Percentiles rank a stretch among this genome's conserved stretches.
phyloP scores from a whole-genome alignment of 1,140 invertebrate genomes.

The Hermetia illucens region DNA sequence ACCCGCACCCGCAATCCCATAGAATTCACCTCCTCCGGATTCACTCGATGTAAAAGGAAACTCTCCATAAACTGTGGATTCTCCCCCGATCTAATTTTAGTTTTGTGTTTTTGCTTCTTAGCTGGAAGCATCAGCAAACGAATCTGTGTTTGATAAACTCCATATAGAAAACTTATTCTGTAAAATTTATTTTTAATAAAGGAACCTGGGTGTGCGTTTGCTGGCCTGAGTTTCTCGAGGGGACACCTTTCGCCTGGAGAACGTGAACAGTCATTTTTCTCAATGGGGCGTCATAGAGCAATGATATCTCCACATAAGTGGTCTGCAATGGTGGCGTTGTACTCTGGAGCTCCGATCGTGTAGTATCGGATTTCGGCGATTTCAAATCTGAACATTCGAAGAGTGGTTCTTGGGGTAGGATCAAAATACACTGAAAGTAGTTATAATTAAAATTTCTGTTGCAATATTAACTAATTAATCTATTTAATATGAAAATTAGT shows the following conservation, averaged over 20 bases:
- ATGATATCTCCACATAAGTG: constrained; percentile 56
- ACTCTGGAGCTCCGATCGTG: constrained; percentile 14
- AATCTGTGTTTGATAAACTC: constrained; percentile 45
- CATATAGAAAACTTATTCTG: neutral
- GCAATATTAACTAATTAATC: neutral
- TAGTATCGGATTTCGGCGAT: constrained; percentile 27
- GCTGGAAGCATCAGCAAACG: constrained; percentile 72
- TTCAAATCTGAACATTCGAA: constrained; percentile 32
- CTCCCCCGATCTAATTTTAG: constrained; percentile 73
- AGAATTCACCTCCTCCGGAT: constrained; percentile 83
- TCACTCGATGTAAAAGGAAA: constrained; percentile 79
- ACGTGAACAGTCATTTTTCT: constrained; percentile 81
- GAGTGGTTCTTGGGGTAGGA: constrained; percentile 28
- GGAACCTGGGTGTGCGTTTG: constrained; percentile 68
- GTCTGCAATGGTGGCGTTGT: constrained; percentile 4
- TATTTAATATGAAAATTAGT: constrained; percentile 1
- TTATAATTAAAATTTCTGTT: constrained; percentile 3
- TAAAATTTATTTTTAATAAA: constrained; percentile 1
- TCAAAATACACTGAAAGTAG: constrained; percentile 11
- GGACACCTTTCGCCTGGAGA: constrained; percentile 70
- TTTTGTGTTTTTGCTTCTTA: constrained; percentile 88
- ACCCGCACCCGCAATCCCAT: constrained; percentile 82
- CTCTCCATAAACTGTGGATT: constrained; percentile 87
- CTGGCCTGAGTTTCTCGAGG: constrained; percentile 55
- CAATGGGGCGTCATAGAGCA: constrained; percentile 77